Percentiles rank a stretch among this genome's conserved stretches.
phyloP scores from a whole-genome alignment of 2,888 invertebrate genomes.

The Conops quadrifasciatus region DNA sequence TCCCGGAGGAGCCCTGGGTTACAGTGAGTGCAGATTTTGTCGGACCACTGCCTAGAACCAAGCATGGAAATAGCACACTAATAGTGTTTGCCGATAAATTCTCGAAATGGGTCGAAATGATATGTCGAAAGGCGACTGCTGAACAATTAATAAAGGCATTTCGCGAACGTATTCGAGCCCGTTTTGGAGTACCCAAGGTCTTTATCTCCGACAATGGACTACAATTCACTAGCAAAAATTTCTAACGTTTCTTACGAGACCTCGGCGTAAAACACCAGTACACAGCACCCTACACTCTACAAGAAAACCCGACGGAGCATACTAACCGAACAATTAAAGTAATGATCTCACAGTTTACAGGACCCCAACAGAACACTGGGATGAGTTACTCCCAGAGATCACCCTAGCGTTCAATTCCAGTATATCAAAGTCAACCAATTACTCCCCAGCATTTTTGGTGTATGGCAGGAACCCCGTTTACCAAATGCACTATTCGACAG shows the following conservation, averaged over 20 bases:
- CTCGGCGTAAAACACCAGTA: too few species aligned
- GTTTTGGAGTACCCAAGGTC: neutral
- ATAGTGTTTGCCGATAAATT: neutral
- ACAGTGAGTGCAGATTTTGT: neutral
- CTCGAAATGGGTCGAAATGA: conserved; percentile 2
- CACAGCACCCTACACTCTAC: neutral
- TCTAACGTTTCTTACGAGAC: neutral
- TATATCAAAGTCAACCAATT: neutral
- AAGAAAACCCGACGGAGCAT: conserved; percentile 9
- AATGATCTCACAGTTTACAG: neutral
- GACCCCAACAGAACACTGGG: neutral
- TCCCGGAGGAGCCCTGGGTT: neutral
- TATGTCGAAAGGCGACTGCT: neutral
- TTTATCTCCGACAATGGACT: neutral
- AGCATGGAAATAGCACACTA: neutral
- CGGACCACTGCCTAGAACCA: neutral
- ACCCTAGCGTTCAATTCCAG: conserved; percentile 20
- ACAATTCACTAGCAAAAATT: neutral
- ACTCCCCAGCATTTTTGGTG: conserved; percentile 7
- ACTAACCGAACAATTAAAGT: neutral
- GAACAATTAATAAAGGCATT: neutral
- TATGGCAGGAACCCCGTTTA: neutral
- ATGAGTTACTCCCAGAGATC: conserved; percentile 3
- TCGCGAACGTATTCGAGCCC: neutral
- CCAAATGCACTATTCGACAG: conserved; percentile 1